Base-by-base conservation (phyloP, 2,888 invertebrate genomes). In the Drosophila pseudotalamancana region DNA sequence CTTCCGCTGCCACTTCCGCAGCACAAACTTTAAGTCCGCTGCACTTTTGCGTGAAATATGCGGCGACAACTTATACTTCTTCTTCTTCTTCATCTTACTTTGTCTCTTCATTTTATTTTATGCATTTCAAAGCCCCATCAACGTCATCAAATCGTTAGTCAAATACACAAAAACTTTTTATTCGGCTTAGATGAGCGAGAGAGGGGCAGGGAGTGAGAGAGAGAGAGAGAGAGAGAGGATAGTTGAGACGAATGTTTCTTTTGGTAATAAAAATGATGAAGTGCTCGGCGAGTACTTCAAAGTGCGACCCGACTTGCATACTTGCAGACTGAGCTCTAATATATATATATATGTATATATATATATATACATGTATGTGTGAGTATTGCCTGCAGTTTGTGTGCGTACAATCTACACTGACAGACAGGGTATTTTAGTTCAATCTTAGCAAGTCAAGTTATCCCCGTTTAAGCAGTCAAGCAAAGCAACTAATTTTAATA, bases 201-300 rank as follows among this genome's bases (percentile, higher is more conserved):
- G 19, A 19, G 8, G 12, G 12, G 6, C 14, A 4, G 27, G 12
- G 18, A 6, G 19, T 55, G 50, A 16, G 34, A 8, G 8, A 11
- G 19, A 14, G 19, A 19, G 8, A 19, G 12, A 9, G 19, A 4
- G 27, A 9, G 18, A 6, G 19, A 37, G 18, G 16, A 3, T 18
- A 11, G 3, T 2, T 3, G 11, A 1, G 21, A 2, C 4, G 29
- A 9, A n/a, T n/a, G 27, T 61, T 60, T 29, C 65, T 53, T 48
- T 29, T 59, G 73, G 87, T 72, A 83, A 83, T 83, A 83, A 83
- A 83, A 87, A 83, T 83, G 87, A 83, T 83, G 85, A 87, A 87
- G 87, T 78, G 61, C 76, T 65, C 3, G 12, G 48, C 42, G 43
- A 86, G 63, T 60, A 70, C 73, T 50, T 12, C 25, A 57, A 70